Evolutionary conservation across 2,888 invertebrate genomes (phyloP).

Genomic region (Entomobrya multifasciata): DNA sequence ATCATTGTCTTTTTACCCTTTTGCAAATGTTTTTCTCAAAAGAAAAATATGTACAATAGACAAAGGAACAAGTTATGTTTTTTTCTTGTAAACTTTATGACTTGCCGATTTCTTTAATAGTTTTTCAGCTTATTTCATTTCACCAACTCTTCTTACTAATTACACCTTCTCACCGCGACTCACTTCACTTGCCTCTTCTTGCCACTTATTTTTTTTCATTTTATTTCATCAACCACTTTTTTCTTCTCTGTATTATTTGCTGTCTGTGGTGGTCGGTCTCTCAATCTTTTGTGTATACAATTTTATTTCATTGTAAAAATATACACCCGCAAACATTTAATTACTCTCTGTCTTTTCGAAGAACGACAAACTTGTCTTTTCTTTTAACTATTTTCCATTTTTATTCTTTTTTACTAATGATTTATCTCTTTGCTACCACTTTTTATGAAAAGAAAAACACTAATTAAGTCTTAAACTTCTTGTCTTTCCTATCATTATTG

Average conservation of each 20-base stretch:
- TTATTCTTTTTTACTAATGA: no score
- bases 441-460: no score
- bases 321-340: slow-evolving; percentile 44
- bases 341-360: neutral
- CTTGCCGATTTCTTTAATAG: slow-evolving; percentile 58
- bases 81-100: slow-evolving; percentile 45
- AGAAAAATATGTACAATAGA: no score
- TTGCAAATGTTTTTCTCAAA: no score
- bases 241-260: slow-evolving; percentile 1
- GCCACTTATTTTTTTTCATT: neutral
- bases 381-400: no score
- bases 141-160: slow-evolving; percentile 57
- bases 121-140: slow-evolving; percentile 50
- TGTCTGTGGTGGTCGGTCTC: no score
- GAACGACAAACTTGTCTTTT: slow-evolving; percentile 17
- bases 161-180: slow-evolving; percentile 39
- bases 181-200: slow-evolving; percentile 27
- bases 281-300: neutral
- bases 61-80: slow-evolving; percentile 24
- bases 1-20: neutral
- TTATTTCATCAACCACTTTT: neutral
- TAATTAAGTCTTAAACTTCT: slow-evolving; percentile 11
- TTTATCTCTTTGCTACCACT: no score
- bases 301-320: slow-evolving; percentile 1
- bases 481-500: neutral